Base-by-base conservation (phyloP, 1,140 invertebrate species). In the Lordiphosa mommai region DNA sequence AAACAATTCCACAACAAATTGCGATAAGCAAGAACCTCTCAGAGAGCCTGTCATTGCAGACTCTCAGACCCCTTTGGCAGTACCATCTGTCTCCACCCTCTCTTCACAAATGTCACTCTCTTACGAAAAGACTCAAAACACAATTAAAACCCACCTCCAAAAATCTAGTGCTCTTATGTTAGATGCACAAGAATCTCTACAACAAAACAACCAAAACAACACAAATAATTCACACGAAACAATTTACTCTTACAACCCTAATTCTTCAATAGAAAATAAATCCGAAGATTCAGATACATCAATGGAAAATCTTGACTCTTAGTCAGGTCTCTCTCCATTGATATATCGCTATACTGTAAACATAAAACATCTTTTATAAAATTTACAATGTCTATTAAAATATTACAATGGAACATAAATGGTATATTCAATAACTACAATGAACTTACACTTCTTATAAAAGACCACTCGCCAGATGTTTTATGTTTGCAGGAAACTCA, bases 401-500 rank as follows among this genome's bases (percentile, higher is more conserved):
- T 49, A 17, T 17, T 60, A 37, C 58, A 47, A 40, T 61, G 43
- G 49, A 61, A 53, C 16, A 47, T 47, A 23, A 40, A 61, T 12
- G 49, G 51, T n/a, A 49, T 56, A 33, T 20, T 49, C 7, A 56
- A 61, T 29, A 55, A 61, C 13, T 55, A 61, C n/a, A 41, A 55
- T 23, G 43, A 56, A 47, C 52, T 56, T 30, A 37, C 32, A 8
- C 52, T 56, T 10, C 12, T 56, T 7, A 47, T 40, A n/a, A 47
- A 23, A 38, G n/a, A 43, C 41, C n/a, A 34, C 33, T 3, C 16
- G 1, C 16, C 16, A 17, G 10, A 51, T 16, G 12, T 51, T 29
- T 40, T 51, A 40, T 51, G 48, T 38, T 51, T 51, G 8, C 48
- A 51, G 40, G 34, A 51, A 51, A 51, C 37, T 7, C 36, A 52